These are phyloP conservation scores for Lysiphlebus fabarum DNA, from an alignment of 1,140 invertebrate species.

Conservation along the genomic window DNA sequence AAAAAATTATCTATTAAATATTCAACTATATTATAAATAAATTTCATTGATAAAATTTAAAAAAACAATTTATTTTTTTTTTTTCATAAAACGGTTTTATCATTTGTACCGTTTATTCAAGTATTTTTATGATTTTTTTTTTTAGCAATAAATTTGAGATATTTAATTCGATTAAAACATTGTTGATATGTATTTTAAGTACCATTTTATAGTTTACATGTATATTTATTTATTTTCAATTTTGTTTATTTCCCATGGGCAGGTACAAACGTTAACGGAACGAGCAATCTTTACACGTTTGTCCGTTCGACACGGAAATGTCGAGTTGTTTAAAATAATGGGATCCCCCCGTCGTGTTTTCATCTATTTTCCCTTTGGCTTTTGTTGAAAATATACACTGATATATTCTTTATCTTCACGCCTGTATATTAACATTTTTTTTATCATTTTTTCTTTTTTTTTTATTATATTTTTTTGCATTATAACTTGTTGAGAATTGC, in stretches of 20 bases:
- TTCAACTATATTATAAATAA: too few relatives aligned
- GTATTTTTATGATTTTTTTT: not conserved
- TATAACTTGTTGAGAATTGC: too few relatives aligned
- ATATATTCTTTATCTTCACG: not conserved
- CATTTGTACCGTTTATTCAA: too few relatives aligned
- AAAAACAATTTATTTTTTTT: too few relatives aligned
- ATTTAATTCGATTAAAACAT: not conserved
- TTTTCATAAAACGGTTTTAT: too few relatives aligned
- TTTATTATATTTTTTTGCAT: conserved; percentile 1
- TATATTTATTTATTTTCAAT: not conserved
- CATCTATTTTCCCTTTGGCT: not conserved
- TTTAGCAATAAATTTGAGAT: not conserved
- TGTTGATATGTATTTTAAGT: not conserved
- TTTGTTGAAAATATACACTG: not conserved
- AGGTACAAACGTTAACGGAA: conserved; percentile 8
- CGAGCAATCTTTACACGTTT: conserved; percentile 15
- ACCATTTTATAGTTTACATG: not conserved
- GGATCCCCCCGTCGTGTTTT: not conserved
- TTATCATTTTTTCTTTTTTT: too few relatives aligned
- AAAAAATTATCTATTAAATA: too few relatives aligned
- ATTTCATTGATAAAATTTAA: too few relatives aligned
- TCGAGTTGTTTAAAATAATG: conserved; percentile 19
- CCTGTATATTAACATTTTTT: not conserved
- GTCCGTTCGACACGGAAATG: conserved; percentile 23
- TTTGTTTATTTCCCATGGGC: not conserved